These are phyloP conservation scores for Periplaneta americana DNA, from an alignment of 1,140 invertebrate genomes.

Conservation along the genomic window DNA sequence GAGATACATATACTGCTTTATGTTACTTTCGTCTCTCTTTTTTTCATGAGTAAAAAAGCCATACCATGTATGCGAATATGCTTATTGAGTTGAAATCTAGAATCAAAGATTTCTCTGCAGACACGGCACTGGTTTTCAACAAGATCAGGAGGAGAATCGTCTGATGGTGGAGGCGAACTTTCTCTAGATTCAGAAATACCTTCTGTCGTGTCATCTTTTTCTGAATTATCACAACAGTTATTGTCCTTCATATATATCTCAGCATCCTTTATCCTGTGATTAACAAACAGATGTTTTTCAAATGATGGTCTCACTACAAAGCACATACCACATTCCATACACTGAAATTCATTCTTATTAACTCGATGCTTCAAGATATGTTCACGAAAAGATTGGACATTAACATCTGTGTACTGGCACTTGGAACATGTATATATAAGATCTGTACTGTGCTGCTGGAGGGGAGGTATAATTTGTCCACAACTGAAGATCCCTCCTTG, in stretches of 20 bases:
- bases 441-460: background rate
- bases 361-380: background rate
- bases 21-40: background rate
- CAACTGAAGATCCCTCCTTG: background rate
- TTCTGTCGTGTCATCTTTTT: slow-evolving; percentile 37
- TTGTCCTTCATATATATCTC: slow-evolving; percentile 50
- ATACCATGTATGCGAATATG: slow-evolving; percentile 61
- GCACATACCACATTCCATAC: slow-evolving; percentile 60
- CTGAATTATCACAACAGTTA: slow-evolving; percentile 40
- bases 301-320: slow-evolving; percentile 58
- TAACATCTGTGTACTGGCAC: background rate
- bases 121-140: slow-evolving; percentile 57
- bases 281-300: slow-evolving; percentile 54
- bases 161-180: background rate
- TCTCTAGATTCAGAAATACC: slow-evolving; percentile 30
- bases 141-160: slow-evolving; percentile 33
- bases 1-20: too few species aligned
- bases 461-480: background rate
- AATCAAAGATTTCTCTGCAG: slow-evolving; percentile 52
- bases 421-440: background rate
- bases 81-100: slow-evolving; percentile 47
- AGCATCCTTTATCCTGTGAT: slow-evolving; percentile 50
- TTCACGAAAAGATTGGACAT: background rate
- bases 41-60: slow-evolving; percentile 42
- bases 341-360: slow-evolving; percentile 44